Conservation (phyloP, 1,140 invertebrate species). For the Drosophila quadrilineata region DNA sequence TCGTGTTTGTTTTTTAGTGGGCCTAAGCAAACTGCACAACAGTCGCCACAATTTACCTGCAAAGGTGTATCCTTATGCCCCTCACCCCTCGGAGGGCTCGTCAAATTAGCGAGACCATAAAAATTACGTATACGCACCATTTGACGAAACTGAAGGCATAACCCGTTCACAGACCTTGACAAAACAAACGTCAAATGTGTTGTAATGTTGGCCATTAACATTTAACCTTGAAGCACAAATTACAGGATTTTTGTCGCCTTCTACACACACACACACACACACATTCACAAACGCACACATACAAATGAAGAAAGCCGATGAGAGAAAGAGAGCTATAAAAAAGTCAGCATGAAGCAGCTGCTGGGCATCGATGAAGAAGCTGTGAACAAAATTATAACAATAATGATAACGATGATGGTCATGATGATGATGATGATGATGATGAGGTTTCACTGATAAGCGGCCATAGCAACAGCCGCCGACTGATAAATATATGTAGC, state of each 20-base stretch:
- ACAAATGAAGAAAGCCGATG: background rate
- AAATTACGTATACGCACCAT: conserved; percentile 66
- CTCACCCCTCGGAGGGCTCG: conserved; percentile 4
- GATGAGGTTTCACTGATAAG: no score
- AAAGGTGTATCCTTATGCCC: background rate
- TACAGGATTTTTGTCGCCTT: conserved; percentile 74
- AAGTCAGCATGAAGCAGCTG: conserved; percentile 27
- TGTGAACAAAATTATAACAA: background rate
- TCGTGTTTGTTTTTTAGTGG: background rate
- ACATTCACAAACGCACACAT: conserved; percentile 1
- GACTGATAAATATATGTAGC: no score
- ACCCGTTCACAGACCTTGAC: conserved; percentile 44
- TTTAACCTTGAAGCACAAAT: conserved; percentile 76
- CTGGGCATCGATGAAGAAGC: conserved; percentile 2
- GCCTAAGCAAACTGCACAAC: conserved; percentile 56
- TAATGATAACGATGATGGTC: background rate
- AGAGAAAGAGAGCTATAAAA: conserved; percentile 23
- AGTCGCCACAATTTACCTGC: background rate
- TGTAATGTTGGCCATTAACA: conserved; percentile 73
- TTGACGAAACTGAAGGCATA: conserved; percentile 29
- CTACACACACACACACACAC: conserved; percentile 25
- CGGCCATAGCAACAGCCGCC: no score
- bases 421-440: background rate
- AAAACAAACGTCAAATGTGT: conserved; percentile 68
- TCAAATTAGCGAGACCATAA: conserved; percentile 55